Percentiles rank a stretch among this genome's conserved stretches.
Conservation (phyloP, 2,888 invertebrate species). For the Campoletis raptor region DNA sequence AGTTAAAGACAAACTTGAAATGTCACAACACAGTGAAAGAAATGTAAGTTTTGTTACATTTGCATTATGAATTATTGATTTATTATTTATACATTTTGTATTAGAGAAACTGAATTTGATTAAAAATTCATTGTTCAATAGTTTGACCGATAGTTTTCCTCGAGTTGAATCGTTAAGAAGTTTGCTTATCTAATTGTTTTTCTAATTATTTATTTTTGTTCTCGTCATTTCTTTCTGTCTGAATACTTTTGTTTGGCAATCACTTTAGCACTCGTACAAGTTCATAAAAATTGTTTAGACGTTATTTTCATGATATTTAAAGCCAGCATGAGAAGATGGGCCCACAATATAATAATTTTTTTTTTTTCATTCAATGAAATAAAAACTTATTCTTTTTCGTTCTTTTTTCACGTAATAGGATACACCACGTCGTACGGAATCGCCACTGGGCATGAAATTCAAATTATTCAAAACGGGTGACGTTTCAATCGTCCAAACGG, state of each 20-base stretch:
- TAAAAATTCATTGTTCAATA: background rate
- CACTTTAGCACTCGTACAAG: too few species aligned
- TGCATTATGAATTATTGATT: background rate
- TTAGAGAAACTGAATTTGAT: background rate
- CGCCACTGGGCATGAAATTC: slow-evolving; percentile 81
- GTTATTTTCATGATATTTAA: too few species aligned
- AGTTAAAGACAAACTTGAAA: slow-evolving; percentile 71
- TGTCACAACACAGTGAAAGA: slow-evolving; percentile 40
- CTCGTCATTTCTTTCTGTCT: background rate
- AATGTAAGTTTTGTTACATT: slow-evolving; percentile 36
- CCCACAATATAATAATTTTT: too few species aligned
- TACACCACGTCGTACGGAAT: slow-evolving; percentile 73
- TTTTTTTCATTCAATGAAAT: too few species aligned
- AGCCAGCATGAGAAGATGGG: too few species aligned
- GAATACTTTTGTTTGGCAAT: too few species aligned
- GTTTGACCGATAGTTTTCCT: too few species aligned
- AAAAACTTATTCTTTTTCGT: too few species aligned
- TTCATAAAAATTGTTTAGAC: too few species aligned
- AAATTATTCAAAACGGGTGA: slow-evolving; percentile 77
- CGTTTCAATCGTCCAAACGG: slow-evolving; percentile 70
- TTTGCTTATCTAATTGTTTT: too few species aligned
- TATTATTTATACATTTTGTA: too few species aligned
- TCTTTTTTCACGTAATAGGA: slow-evolving; percentile 55
- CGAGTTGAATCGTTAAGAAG: too few species aligned
- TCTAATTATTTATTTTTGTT: background rate